phyloP scores from a whole-genome alignment of 1,140 invertebrate genomes.

The Trichoplusia ni region DNA sequence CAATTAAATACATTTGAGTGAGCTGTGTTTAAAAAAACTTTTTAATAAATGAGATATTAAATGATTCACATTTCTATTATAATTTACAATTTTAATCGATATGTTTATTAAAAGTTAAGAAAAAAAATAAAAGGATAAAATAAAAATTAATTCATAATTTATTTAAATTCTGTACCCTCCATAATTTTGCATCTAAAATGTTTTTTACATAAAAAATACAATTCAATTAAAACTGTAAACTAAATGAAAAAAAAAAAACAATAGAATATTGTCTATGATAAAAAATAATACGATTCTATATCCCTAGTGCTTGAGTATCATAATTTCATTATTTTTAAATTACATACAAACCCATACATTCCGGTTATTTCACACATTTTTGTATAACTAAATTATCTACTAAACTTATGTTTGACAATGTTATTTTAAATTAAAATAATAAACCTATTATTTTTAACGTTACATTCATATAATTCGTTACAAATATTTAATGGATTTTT shows the following conservation, averaged over 20 bases:
- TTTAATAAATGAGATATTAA: background rate
- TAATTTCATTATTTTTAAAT: constrained; percentile 28
- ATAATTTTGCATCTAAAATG: background rate
- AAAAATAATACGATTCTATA: constrained; percentile 35
- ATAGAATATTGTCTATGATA: constrained; percentile 29
- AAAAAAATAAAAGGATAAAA: background rate
- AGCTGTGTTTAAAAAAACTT: background rate
- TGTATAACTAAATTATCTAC: background rate
- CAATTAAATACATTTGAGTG: background rate
- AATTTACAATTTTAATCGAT: background rate
- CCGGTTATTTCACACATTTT: background rate
- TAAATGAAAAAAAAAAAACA: background rate
- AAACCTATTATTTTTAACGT: too few relatives aligned
- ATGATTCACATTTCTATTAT: background rate
- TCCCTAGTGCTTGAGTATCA: constrained; percentile 34
- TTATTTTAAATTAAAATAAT: too few relatives aligned
- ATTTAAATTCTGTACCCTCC: background rate
- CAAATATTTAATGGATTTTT: too few relatives aligned
- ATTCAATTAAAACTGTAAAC: constrained; percentile 7
- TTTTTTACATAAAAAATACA: constrained; percentile 6
- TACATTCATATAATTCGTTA: too few relatives aligned
- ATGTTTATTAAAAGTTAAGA: too few relatives aligned
- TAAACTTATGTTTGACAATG: background rate
- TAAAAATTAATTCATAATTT: constrained; percentile 3
- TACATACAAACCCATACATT: constrained; percentile 18